Evolutionary conservation across 2,888 invertebrate species (phyloP).

Genomic region (Drosophila neutralis): DNA sequence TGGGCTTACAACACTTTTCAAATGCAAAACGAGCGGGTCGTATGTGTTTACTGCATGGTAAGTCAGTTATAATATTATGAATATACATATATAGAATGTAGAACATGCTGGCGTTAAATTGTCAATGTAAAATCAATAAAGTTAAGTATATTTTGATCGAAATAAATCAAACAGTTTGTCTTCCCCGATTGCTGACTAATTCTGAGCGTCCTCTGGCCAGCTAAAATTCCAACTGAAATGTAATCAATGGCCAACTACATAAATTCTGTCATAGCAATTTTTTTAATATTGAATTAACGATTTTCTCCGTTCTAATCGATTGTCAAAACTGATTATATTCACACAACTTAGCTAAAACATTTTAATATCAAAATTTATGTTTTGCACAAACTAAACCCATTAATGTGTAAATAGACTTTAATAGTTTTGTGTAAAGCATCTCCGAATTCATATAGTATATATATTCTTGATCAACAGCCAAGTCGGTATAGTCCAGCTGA

Average conservation of each 20-base stretch:
- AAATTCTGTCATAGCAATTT: not conserved
- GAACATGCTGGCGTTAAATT: not conserved
- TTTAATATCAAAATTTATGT: no score
- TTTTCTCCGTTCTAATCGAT: not conserved
- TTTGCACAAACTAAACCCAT: no score
- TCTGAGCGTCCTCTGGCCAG: not conserved
- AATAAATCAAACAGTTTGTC: not conserved
- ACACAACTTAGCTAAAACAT: no score
- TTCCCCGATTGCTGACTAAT: not conserved
- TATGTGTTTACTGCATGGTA: not conserved
- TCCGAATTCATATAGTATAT: no score
- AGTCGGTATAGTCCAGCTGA: no score
- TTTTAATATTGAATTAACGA: not conserved
- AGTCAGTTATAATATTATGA: not conserved
- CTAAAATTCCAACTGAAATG: not conserved
- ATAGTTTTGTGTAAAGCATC: no score
- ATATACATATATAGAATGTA: not conserved
- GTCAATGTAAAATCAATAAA: not conserved
- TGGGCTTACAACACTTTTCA: slow-evolving; percentile 49
- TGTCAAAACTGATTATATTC: not conserved
- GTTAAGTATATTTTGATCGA: not conserved
- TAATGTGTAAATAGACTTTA: no score
- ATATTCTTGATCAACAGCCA: no score
- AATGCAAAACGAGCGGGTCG: slow-evolving; percentile 22
- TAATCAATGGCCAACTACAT: not conserved